A percentile compares a stretch with the other conserved stretches of the same genome.
Conservation (phyloP, 2,888 invertebrate species). For the Sinopyrophorus schimmeli region DNA sequence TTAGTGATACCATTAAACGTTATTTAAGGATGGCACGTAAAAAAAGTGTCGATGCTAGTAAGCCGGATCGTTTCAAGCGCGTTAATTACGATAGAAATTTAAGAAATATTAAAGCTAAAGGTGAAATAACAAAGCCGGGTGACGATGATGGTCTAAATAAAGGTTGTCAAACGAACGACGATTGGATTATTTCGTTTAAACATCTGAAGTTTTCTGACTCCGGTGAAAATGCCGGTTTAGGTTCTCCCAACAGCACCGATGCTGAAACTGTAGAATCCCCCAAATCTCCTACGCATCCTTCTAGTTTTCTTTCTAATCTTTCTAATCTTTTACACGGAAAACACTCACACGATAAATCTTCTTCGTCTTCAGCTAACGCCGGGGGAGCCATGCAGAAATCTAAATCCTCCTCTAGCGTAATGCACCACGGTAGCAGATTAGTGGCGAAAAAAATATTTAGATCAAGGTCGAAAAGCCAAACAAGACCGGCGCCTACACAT, state of each 20-base stretch:
- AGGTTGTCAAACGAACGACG: conserved; percentile 77
- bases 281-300: conserved; percentile 53
- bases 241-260: conserved; percentile 60
- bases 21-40: conserved; percentile 86
- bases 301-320: conserved; percentile 57
- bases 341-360: conserved; percentile 43
- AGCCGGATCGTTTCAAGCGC: conserved; percentile 77
- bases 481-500: conserved; percentile 63
- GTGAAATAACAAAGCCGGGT: conserved; percentile 72
- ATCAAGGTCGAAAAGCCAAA: conserved; percentile 81
- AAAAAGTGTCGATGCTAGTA: conserved; percentile 81
- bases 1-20: conserved; percentile 83
- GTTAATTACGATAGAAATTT: conserved; percentile 87
- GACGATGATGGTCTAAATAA: conserved; percentile 78
- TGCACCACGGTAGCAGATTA: conserved; percentile 70
- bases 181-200: conserved; percentile 68
- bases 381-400: conserved; percentile 85
- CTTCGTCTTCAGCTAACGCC: conserved; percentile 45
- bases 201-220: conserved; percentile 57
- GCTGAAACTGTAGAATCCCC: conserved; percentile 53
- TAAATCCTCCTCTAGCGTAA: conserved; percentile 85
- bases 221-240: conserved; percentile 51
- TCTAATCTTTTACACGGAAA: conserved; percentile 65
- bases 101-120: conserved; percentile 79
- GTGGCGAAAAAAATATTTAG: conserved; percentile 86